A percentile compares a stretch with the other conserved stretches of the same genome.
phyloP scores from a whole-genome alignment of 2,888 invertebrate species.

The Onchidella celtica region DNA sequence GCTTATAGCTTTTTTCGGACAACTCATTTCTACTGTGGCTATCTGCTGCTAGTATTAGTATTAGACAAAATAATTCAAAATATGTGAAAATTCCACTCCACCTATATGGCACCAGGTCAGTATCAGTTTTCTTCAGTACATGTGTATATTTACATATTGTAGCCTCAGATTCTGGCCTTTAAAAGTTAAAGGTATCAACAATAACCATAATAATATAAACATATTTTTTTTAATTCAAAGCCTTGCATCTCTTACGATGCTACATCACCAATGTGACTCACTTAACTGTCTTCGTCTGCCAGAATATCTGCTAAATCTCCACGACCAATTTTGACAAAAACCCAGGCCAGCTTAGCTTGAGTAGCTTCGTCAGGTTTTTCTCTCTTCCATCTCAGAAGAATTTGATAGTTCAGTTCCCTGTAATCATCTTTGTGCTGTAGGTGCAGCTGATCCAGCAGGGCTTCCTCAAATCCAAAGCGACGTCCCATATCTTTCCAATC shows the following conservation, averaged over 20 bases:
- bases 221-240: no score
- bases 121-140: no score
- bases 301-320: conserved; percentile 41
- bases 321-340: background rate
- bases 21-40: no score
- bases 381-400: conserved; percentile 1
- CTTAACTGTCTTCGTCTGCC: background rate
- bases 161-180: no score
- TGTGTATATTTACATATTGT: no score
- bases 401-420: conserved; percentile 35
- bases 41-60: no score
- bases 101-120: no score
- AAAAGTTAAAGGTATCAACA: no score
- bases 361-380: background rate
- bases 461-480: conserved; percentile 17
- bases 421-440: background rate
- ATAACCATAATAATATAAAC: no score
- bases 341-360: background rate
- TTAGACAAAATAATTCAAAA: no score
- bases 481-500: conserved; percentile 45
- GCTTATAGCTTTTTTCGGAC: no score
- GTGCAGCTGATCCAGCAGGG: conserved; percentile 10
- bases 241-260: background rate
- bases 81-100: no score
- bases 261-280: background rate